Base-by-base conservation (phyloP, 2,113 vertebrate genomes). In the Xyrauchen texanus region DNA sequence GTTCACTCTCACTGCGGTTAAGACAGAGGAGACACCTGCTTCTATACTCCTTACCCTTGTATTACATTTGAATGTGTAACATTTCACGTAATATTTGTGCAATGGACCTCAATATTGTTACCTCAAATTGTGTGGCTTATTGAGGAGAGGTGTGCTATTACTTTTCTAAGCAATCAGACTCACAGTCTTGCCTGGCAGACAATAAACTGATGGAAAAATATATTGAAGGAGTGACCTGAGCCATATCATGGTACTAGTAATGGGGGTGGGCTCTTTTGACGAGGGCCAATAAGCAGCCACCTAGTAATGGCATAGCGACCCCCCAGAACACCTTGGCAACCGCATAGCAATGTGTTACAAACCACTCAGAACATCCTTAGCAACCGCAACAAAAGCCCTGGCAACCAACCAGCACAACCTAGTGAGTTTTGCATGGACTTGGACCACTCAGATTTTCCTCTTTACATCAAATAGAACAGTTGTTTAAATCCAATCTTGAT, bases 1-100 rank as follows among this genome's bases (percentile, higher is more conserved):
- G 89, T 84, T 87, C 82, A 79, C 87, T 89, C 68, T 89, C 80
- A 88, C 86, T 82, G 85, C 80, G 83, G 89, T 87, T 76, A 89
- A 81, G 77, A 68, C 80, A 77, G 64, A 71, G 78, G 15, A 81
- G 77, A 68, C 80, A 75, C 62, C 71, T 79, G 15, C 55, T 78
- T 10, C 63, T 51, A 63, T 10, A 53, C 58, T 44, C 10, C 10
- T 55, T 4, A 12, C 5, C 7, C 7, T 8, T 55, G 12, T 58
- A 51, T 46, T 49, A 42, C 12, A 52, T 57, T 12, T 66, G 46
- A 44, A 63, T 61, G 72, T 45, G n/a, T 52, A 9, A 44, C 58
- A 3, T 34, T 34, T 34, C 21, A 1, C 21, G 3, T 34, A 34
- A 34, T 34, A 34, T 34, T 34, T 34, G 21, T 34, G 21, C 21